Base-by-base conservation (phyloP, 2,888 invertebrate species). In the Eutolmus rufibarbis region DNA sequence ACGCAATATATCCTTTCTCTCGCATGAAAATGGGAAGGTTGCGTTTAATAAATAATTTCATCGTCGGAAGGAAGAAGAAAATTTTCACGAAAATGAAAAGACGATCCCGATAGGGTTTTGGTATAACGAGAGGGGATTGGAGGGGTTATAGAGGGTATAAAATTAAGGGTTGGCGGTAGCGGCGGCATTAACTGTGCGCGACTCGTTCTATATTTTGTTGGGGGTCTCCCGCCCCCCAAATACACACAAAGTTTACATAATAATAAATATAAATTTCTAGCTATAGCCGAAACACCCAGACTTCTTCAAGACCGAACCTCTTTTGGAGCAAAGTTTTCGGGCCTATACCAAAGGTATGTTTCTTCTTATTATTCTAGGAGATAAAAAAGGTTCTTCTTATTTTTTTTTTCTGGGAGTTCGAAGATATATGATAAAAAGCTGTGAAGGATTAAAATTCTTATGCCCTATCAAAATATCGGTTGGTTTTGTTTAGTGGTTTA, bases 31-130 rank as follows among this genome's bases (percentile, higher is more conserved):
- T 51, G 51, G 43, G 28, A 66, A 28, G 85, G 43, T 85, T 85
- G 28, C 85, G 43, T 85, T 85, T 85, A 85, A 85, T 85, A 85
- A 85, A 85, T 85, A 85, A 85, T 85, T 74, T 85, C 74, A 85
- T 31, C 85, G 74, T 74, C 74, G 74, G 85, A 74, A 85, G 74
- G 85, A 74, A 74, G 74, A 74, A 74, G 46, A 74, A 79, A 74
- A 46, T 85, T 43, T 31, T 43, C 66, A n/a, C 8, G 34, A 43
- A 85, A 74, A 85, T 74, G 46, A 85, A 85, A 85, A 74, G 85
- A 74, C 74, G 85, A 66, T 56, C 19, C 51, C 5, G 57, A 57
- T 43, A 57, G 23, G 23, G 23, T 57, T 7, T 7, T 8, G 23
- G 66, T 8, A n/a, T 5, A n/a, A 0, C n/a, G 5, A 7, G 19